Base-by-base conservation (phyloP, 2,113 vertebrate species). In the Ascaphus truei region DNA sequence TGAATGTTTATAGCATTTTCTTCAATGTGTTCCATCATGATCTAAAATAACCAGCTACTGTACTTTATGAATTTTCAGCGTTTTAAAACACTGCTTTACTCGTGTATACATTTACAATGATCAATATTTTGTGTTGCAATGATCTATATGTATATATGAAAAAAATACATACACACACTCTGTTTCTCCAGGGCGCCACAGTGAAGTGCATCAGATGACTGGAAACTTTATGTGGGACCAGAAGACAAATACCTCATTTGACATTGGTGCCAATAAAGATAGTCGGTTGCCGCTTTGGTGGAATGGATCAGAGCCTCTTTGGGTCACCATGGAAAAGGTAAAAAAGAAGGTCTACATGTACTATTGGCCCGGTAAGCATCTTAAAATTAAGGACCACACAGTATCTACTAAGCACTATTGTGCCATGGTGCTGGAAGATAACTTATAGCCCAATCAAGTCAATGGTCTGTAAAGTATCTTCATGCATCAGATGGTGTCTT, bases 181-280 rank as follows among this genome's bases (percentile, higher is more conserved):
- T 61, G 20, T n/a, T 6, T 34, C 13, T 55, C 3, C 72, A 99
- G 96, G 96, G 37, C 91, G 94, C 8, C 85, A 96, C 60, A 93
- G 92, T 33, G 92, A 98, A 18, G 79, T 88, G 37, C 96, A 99
- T 75, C 95, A 99, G 59, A 97, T 99, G 89, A 94, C 25, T 1
- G 96, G 96, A 41, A 99, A 99, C 83, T 95, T 91, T 83, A 99
- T 99, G 96, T 99, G 94, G 94, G 95, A 98, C 45, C 78, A 89
- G 67, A 73, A 16, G 16, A 81, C 81, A 4, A 83, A 91, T 5
- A 86, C 88, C 9, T 94, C 95, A 23, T 99, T 99, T 27, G 73
- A 94, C 72, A 96, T 98, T 5, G 96, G 96, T 10, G 85, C 86
- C 61, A 98, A 94, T 74, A 65, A 75, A 51, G 95, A 95, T 72